Evolutionary conservation across 2,113 vertebrate genomes (phyloP).

Genomic region (Gambusia affinis): DNA sequence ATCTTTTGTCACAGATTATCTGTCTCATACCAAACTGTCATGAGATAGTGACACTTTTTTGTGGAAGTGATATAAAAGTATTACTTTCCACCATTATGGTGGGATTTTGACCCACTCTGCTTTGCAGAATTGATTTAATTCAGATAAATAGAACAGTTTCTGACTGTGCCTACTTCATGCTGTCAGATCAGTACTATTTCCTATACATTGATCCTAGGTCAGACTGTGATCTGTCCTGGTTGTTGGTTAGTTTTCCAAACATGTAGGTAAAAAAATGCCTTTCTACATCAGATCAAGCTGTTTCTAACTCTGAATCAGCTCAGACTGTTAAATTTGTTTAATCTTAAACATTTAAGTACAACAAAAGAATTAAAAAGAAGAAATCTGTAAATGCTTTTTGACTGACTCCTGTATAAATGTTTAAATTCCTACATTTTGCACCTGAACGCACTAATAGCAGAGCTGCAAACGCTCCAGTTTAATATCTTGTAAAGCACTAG

Average conservation of each 20-base stretch:
- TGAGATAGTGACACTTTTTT: too few species aligned
- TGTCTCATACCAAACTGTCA: too few species aligned
- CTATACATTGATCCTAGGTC: not conserved
- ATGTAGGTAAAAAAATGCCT: not conserved
- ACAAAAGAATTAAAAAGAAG: not conserved
- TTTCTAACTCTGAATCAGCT: not conserved
- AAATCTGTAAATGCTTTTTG: not conserved
- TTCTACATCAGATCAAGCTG: not conserved
- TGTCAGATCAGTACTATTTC: not conserved
- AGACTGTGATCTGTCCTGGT: not conserved
- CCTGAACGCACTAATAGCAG: not conserved
- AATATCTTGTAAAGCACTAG: not conserved
- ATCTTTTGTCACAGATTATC: too few species aligned
- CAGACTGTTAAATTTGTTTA: not conserved
- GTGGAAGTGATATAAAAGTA: too few species aligned
- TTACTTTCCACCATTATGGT: too few species aligned
- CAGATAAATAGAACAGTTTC: too few species aligned
- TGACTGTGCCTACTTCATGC: not conserved
- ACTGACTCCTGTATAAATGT: not conserved
- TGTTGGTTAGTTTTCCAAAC: not conserved
- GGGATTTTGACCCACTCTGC: too few species aligned
- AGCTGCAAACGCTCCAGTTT: not conserved
- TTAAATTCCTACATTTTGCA: not conserved
- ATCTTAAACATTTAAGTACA: not conserved
- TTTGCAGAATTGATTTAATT: too few species aligned